Percentiles rank a stretch among this genome's conserved stretches.
Conservation (phyloP, 2,888 invertebrate species). For the Augiades crinisus region DNA sequence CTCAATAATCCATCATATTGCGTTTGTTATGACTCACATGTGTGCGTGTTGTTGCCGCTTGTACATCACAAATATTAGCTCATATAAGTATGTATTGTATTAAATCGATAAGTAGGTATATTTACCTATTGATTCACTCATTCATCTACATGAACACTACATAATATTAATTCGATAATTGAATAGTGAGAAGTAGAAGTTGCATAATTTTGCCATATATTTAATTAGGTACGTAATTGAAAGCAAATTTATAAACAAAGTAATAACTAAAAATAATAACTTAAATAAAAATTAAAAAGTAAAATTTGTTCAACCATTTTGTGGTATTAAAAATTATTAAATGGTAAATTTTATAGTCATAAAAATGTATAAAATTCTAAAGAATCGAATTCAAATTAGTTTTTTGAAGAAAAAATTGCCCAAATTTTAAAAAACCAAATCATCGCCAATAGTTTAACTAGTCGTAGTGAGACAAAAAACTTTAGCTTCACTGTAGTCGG, state of each 20-base stretch:
- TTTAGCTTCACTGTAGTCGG: constrained; percentile 6
- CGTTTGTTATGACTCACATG: constrained; percentile 13
- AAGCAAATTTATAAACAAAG: not conserved
- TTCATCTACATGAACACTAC: constrained; percentile 7
- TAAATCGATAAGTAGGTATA: not conserved
- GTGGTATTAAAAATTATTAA: too few relatives aligned
- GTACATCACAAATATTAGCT: constrained; percentile 18
- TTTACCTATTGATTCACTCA: not conserved
- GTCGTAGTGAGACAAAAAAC: not conserved
- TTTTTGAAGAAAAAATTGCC: too few relatives aligned
- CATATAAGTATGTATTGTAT: constrained; percentile 7
- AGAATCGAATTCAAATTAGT: too few relatives aligned
- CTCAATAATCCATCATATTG: constrained; percentile 2
- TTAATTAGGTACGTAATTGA: not conserved
- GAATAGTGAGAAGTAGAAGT: constrained; percentile 6
- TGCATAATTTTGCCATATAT: constrained; percentile 3
- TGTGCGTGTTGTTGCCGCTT: constrained; percentile 21
- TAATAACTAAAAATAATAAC: not conserved
- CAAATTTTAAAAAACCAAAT: too few relatives aligned
- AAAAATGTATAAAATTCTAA: too few relatives aligned
- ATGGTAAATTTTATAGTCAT: too few relatives aligned
- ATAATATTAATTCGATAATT: not conserved
- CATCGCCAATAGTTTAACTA: too few relatives aligned
- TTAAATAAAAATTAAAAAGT: too few relatives aligned
- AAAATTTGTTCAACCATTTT: too few relatives aligned